These are phyloP conservation scores for Platycnemis pennipes DNA, from an alignment of 2,888 invertebrate species.

Conservation along the genomic window DNA sequence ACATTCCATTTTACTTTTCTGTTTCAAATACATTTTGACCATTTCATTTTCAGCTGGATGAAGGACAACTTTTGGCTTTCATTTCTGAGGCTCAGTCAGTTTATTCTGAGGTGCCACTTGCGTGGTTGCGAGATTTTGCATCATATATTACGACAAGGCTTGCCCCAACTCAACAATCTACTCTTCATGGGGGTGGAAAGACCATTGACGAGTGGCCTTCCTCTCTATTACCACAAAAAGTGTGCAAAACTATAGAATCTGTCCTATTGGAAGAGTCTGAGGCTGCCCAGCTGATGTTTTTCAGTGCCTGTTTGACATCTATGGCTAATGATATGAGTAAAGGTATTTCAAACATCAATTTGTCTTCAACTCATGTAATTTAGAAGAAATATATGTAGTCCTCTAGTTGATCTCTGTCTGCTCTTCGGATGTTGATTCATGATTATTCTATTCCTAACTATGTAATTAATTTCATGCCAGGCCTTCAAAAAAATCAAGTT, in stretches of 20 bases:
- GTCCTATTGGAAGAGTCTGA: constrained; percentile 83
- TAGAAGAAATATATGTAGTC: neutral
- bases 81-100: constrained; percentile 83
- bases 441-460: too few relatives aligned
- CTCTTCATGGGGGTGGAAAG: constrained; percentile 74
- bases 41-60: constrained; percentile 70
- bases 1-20: neutral
- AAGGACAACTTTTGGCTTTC: constrained; percentile 70
- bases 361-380: too few relatives aligned
- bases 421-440: neutral
- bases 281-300: constrained; percentile 85
- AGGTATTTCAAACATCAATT: constrained; percentile 78
- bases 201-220: constrained; percentile 81
- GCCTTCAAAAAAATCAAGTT: too few relatives aligned
- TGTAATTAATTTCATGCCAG: too few relatives aligned
- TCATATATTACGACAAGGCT: constrained; percentile 84
- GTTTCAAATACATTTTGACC: neutral
- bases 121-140: constrained; percentile 87
- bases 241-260: constrained; percentile 79
- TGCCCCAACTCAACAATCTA: constrained; percentile 83
- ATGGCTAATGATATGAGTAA: constrained; percentile 88
- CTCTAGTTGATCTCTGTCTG: neutral
- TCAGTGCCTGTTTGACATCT: constrained; percentile 85
- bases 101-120: constrained; percentile 86
- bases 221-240: constrained; percentile 78